Percentiles rank a stretch among this genome's conserved stretches.
Evolutionary conservation across 2,888 invertebrate genomes (phyloP).

Genomic region (Lottia gigantea): DNA sequence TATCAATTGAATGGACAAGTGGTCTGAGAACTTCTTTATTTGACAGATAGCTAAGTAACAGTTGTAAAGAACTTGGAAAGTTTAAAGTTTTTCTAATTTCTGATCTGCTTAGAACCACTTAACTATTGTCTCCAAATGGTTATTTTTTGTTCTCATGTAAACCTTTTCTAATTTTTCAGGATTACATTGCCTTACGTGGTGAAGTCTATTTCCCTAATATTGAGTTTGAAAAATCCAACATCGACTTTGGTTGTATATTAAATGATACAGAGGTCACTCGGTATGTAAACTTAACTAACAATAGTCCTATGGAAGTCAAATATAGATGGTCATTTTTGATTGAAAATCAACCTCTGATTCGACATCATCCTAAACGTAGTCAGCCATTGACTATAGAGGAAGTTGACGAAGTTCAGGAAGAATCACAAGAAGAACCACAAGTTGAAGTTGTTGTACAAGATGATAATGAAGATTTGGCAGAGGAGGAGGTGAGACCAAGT

Average conservation of each 20-base stretch:
- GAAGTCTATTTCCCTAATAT: conserved; percentile 79
- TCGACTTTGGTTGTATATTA: conserved; percentile 76
- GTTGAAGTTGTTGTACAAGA: conserved; percentile 40
- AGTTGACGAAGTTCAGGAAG: conserved; percentile 24
- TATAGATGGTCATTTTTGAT: conserved; percentile 69
- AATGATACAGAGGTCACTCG: conserved; percentile 69
- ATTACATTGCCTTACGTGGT: conserved; percentile 75
- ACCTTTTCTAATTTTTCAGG: conserved; percentile 69
- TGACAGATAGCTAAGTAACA: no score
- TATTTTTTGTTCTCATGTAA: not conserved
- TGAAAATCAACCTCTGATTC: conserved; percentile 55
- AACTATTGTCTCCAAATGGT: no score
- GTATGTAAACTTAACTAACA: conserved; percentile 72
- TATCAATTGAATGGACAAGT: not conserved
- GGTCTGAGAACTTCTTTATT: no score
- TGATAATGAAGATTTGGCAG: conserved; percentile 30
- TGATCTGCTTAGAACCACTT: no score
- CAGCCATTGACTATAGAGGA: conserved; percentile 27
- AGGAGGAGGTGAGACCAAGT: conserved; percentile 39
- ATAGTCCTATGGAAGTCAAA: conserved; percentile 71
- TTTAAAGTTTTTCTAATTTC: no score
- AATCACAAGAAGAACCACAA: conserved; percentile 27
- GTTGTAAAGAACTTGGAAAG: not conserved
- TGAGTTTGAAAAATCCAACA: conserved; percentile 71
- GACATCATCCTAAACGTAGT: conserved; percentile 37